Conservation (phyloP, 2,797 vertebrate species). For the Lepus townsendii region DNA sequence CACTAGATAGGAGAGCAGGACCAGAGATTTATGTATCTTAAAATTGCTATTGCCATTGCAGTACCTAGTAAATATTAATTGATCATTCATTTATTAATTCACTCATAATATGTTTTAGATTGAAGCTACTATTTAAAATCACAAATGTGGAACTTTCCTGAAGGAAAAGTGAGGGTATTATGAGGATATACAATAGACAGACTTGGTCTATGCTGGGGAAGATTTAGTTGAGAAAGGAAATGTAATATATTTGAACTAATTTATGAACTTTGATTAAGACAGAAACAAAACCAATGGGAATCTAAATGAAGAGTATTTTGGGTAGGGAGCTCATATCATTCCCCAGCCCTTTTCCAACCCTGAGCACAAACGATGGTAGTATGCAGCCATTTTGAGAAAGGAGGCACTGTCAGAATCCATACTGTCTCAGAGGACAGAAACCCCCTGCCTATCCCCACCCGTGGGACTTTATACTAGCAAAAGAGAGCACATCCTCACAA, state of each 20-base stretch:
- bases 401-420: no score
- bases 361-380: no score
- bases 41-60: not conserved
- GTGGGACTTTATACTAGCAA: no score
- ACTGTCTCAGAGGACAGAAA: no score
- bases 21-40: constrained; percentile 46
- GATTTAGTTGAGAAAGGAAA: constrained; percentile 35
- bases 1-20: not conserved
- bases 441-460: no score
- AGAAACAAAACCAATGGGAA: not conserved
- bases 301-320: not conserved
- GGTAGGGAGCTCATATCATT: not conserved
- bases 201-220: not conserved
- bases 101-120: not conserved
- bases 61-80: constrained; percentile 7
- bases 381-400: no score
- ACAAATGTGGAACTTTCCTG: not conserved
- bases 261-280: not conserved
- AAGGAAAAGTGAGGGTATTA: not conserved
- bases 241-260: not conserved
- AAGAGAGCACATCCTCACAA: no score
- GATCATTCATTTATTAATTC: not conserved
- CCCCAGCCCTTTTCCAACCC: no score
- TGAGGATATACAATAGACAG: not conserved
- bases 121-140: constrained; percentile 45